These are phyloP conservation scores for Pipra filicauda DNA, from an alignment of 2,113 vertebrate genomes.

Conservation along the genomic window DNA sequence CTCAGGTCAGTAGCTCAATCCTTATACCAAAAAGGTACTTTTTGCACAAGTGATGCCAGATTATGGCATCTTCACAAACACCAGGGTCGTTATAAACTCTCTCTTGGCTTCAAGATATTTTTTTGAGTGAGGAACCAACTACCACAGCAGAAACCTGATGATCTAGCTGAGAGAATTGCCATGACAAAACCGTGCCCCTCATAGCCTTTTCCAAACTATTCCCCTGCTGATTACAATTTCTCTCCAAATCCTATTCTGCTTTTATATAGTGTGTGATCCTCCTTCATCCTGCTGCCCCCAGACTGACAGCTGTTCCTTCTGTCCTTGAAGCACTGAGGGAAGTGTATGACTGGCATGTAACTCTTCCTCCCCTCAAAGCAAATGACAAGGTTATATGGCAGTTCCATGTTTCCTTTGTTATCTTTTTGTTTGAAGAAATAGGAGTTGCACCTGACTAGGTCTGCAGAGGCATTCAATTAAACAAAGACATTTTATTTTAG, in stretches of 20 bases:
- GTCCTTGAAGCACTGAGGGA: constrained; percentile 36
- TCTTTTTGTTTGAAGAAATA: constrained; percentile 38
- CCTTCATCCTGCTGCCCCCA: constrained; percentile 15
- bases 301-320: constrained; percentile 39
- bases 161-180: background rate
- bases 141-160: background rate
- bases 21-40: background rate
- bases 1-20: background rate
- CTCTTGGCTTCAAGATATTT: background rate
- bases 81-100: background rate
- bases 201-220: background rate
- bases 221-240: background rate
- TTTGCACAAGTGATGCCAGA: background rate
- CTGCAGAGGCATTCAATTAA: constrained; percentile 10
- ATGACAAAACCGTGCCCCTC: background rate
- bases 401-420: constrained; percentile 26
- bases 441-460: constrained; percentile 8
- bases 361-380: constrained; percentile 20
- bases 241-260: background rate
- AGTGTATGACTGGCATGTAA: background rate
- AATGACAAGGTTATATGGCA: background rate
- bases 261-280: background rate
- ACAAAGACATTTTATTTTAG: constrained; percentile 45
- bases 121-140: background rate
- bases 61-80: background rate